A percentile compares a stretch with the other conserved stretches of the same genome.
These are phyloP conservation scores for Melolontha melolontha DNA, from an alignment of 2,888 invertebrate genomes.

Conservation along the genomic window DNA sequence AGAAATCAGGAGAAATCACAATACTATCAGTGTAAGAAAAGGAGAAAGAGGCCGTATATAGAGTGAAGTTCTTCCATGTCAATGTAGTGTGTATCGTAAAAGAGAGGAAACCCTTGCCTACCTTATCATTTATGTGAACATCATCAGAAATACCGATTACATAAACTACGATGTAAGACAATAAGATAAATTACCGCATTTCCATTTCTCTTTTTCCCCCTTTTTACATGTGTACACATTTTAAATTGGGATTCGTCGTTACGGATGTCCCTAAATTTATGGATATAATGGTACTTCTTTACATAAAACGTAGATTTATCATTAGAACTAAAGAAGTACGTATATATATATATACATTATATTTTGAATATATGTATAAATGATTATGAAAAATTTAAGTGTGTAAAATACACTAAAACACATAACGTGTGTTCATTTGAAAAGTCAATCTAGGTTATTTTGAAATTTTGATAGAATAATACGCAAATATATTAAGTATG, in stretches of 20 bases:
- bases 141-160: constrained; percentile 38
- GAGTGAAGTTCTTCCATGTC: background rate
- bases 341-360: no score
- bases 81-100: constrained; percentile 16
- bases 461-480: no score
- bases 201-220: constrained; percentile 21
- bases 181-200: constrained; percentile 35
- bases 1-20: constrained; percentile 47
- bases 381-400: no score
- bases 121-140: constrained; percentile 36
- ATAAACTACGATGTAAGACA: constrained; percentile 34
- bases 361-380: no score
- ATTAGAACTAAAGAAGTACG: no score
- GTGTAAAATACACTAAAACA: no score
- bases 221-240: constrained; percentile 18
- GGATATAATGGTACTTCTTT: no score
- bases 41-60: constrained; percentile 9
- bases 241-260: constrained; percentile 17
- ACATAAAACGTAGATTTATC: no score
- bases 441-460: no score
- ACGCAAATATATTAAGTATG: no score
- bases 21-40: constrained; percentile 26
- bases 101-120: constrained; percentile 1
- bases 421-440: no score
- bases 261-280: constrained; percentile 24